A percentile compares a stretch with the other conserved stretches of the same genome.
Evolutionary conservation across 2,797 vertebrate genomes (phyloP).

Genomic region (Myripristis jacobus): DNA sequence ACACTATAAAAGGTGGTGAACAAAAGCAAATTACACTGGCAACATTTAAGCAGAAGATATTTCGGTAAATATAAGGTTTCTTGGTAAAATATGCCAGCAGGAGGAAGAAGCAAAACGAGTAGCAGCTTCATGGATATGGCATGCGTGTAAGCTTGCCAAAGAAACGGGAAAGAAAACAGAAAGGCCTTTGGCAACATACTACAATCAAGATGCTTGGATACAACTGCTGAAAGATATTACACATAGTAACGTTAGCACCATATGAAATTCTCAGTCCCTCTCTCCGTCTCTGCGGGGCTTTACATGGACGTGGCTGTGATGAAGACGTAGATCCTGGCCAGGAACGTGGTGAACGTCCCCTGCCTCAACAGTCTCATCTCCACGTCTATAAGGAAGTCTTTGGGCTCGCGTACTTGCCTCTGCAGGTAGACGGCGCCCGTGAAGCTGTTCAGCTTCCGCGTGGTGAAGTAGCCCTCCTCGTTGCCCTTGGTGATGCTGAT

Average conservation of each 20-base stretch:
- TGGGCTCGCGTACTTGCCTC: conserved; percentile 85
- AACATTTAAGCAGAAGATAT: conserved; percentile 46
- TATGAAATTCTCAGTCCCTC: conserved; percentile 49
- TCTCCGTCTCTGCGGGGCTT: conserved; percentile 26
- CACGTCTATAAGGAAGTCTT: conserved; percentile 93
- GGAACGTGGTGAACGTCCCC: conserved; percentile 81
- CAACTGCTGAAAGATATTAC: conserved; percentile 35
- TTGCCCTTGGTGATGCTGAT: conserved; percentile 90
- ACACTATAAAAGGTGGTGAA: background rate
- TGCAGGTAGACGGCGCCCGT: conserved; percentile 91
- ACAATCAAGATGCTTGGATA: conserved; percentile 23
- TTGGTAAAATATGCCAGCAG: conserved; percentile 13
- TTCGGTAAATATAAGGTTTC: conserved; percentile 28
- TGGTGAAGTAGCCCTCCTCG: conserved; percentile 91
- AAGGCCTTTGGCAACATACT: conserved; percentile 34
- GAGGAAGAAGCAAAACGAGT: conserved; percentile 12
- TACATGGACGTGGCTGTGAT: conserved; percentile 88
- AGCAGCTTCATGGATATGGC: conserved; percentile 1
- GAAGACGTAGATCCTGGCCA: conserved; percentile 91
- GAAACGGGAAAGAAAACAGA: conserved; percentile 12
- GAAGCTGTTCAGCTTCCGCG: conserved; percentile 89
- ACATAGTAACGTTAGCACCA: conserved; percentile 75
- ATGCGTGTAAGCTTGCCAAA: too few species aligned
- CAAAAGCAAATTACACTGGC: background rate
- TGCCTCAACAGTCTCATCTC: conserved; percentile 96